A percentile compares a stretch with the other conserved stretches of the same genome.
Evolutionary conservation across 2,888 invertebrate species (phyloP).

Genomic region (Ennomos quercinarius): DNA sequence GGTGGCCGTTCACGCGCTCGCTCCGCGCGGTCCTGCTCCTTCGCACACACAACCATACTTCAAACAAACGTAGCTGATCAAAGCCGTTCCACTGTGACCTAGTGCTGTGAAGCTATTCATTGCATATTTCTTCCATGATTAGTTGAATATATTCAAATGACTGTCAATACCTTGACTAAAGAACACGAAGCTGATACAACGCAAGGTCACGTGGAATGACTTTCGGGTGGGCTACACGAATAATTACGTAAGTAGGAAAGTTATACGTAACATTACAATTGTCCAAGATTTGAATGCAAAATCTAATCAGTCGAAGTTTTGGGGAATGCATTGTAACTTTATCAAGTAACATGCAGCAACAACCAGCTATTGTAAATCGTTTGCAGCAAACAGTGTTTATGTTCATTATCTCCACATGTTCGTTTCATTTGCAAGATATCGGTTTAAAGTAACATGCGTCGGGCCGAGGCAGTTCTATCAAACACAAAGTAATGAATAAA

Average conservation of each 20-base stretch:
- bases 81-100: slow-evolving; percentile 34
- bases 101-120: neutral
- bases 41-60: slow-evolving; percentile 42
- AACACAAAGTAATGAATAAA: slow-evolving; percentile 79
- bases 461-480: slow-evolving; percentile 83
- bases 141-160: too few relatives aligned
- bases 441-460: slow-evolving; percentile 77
- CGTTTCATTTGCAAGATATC: slow-evolving; percentile 42
- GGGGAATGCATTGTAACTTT: slow-evolving; percentile 71
- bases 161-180: too few relatives aligned
- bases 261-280: slow-evolving; percentile 44
- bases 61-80: slow-evolving; percentile 32
- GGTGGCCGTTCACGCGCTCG: slow-evolving; percentile 87
- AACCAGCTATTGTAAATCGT: slow-evolving; percentile 63
- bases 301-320: slow-evolving; percentile 62
- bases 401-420: slow-evolving; percentile 61
- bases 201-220: slow-evolving; percentile 45
- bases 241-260: slow-evolving; percentile 7
- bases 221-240: slow-evolving; percentile 30
- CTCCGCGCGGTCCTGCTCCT: slow-evolving; percentile 80
- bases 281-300: slow-evolving; percentile 64
- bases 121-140: too few relatives aligned
- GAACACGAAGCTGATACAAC: slow-evolving; percentile 11
- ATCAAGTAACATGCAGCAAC: slow-evolving; percentile 79
- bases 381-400: slow-evolving; percentile 59